Evolutionary conservation across 2,888 invertebrate genomes (phyloP), one percentile per base, ranked within the genome.

Genomic region (Brachyptera putata): DNA sequence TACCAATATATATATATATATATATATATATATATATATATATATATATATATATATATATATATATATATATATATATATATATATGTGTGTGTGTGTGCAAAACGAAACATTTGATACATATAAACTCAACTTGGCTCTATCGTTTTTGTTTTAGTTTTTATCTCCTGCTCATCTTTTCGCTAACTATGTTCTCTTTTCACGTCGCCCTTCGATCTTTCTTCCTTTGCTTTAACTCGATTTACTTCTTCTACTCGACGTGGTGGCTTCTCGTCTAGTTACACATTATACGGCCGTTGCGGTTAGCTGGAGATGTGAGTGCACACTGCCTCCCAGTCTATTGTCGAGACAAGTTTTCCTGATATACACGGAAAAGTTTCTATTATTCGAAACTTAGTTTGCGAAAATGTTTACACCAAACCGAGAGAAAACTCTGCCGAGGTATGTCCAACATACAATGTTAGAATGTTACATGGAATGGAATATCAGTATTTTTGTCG

Each of bases 301-400:
- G 41, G 41, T 41, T 41, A 18, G 41, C 41, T 41, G 21, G 41
- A 41, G 41, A 41, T 41, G 18, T 41, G 41, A 41, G 41, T 41
- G 41, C 41, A 3, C n/a, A n/a, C n/a, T n/a, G n/a, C 41, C 41
- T 41, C 21, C 16, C 41, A 41, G 41, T 21, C 41, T 21, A 41
- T 41, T 41, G 41, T 41, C 41, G 21, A 41, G 21, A 41, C 41
- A 41, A 21, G 16, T 41, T 41, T 18, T 41, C 21, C 30, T n/a
- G n/a, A n/a, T n/a, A n/a, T n/a, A n/a, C n/a, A n/a, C n/a, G n/a
- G n/a, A n/a, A n/a, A n/a, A n/a, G n/a, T n/a, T n/a, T n/a, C n/a
- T n/a, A n/a, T n/a, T n/a, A n/a, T n/a, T n/a, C n/a, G n/a, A n/a
- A n/a, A n/a, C n/a, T n/a, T n/a, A n/a, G n/a, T 41, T 21, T 41